Conservation (phyloP, 2,888 invertebrate genomes). For the Hirtodrosophila duncani region DNA sequence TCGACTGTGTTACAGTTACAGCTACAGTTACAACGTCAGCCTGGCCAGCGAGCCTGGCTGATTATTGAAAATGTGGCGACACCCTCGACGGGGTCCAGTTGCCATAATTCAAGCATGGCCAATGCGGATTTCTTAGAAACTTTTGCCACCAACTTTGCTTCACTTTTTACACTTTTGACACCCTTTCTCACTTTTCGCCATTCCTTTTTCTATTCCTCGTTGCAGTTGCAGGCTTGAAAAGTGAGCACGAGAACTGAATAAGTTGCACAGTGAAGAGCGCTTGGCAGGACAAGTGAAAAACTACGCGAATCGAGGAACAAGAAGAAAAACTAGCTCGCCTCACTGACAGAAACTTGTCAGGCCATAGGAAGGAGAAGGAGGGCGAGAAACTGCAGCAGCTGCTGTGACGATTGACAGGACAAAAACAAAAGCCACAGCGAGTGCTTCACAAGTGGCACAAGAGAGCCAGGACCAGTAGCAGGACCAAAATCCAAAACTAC, state of each 20-base stretch:
- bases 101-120: slow-evolving; percentile 62
- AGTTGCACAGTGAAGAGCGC: slow-evolving; percentile 68
- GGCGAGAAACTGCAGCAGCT: slow-evolving; percentile 26
- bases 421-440: slow-evolving; percentile 45
- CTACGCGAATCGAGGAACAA: slow-evolving; percentile 17
- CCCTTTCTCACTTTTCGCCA: slow-evolving; percentile 9
- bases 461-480: slow-evolving; percentile 17
- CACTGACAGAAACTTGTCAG: slow-evolving; percentile 50
- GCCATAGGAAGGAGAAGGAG: slow-evolving; percentile 36
- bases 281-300: slow-evolving; percentile 20
- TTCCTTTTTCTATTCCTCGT: slow-evolving; percentile 35
- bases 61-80: slow-evolving; percentile 68
- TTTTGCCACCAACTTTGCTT: slow-evolving; percentile 22
- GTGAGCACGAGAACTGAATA: slow-evolving; percentile 53
- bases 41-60: slow-evolving; percentile 41
- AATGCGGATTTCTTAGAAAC: slow-evolving; percentile 49
- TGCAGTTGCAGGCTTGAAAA: slow-evolving; percentile 43
- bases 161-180: slow-evolving; percentile 41
- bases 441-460: slow-evolving; percentile 20
- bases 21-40: slow-evolving; percentile 17
- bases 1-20: slow-evolving; percentile 7
- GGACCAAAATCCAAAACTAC: slow-evolving; percentile 31
- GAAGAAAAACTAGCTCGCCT: slow-evolving; percentile 24
- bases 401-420: slow-evolving; percentile 71
- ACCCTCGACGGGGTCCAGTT: slow-evolving; percentile 56